A percentile compares a stretch with the other conserved stretches of the same genome.
phyloP scores from a whole-genome alignment of 2,888 invertebrate genomes.

The Sinohyriopsis cumingii region DNA sequence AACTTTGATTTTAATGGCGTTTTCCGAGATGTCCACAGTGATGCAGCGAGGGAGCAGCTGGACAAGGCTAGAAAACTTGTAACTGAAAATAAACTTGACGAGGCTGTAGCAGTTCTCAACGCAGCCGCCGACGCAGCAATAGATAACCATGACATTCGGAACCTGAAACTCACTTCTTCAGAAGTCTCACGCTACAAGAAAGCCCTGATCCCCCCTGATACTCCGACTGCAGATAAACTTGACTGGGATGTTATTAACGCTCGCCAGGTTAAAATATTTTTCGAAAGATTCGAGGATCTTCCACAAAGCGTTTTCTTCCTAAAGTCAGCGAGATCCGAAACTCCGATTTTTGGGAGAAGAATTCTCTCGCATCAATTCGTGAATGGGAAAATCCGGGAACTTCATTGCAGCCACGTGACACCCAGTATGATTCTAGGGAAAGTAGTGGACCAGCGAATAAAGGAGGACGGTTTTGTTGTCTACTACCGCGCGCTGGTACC shows the following conservation, averaged over 20 bases:
- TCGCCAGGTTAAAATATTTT: conserved; percentile 30
- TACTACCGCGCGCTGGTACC: conserved; percentile 36
- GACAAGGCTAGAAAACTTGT: conserved; percentile 34
- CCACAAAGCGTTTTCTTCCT: conserved; percentile 44
- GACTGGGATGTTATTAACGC: conserved; percentile 32
- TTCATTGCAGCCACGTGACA: conserved; percentile 47
- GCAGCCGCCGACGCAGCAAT: conserved; percentile 19
- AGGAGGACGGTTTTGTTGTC: conserved; percentile 39
- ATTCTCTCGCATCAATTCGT: conserved; percentile 47
- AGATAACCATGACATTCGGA: conserved; percentile 40
- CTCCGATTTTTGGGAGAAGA: conserved; percentile 34
- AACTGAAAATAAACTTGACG: conserved; percentile 34
- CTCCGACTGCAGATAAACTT: conserved; percentile 21
- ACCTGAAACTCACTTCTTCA: conserved; percentile 29
- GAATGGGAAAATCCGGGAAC: conserved; percentile 40
- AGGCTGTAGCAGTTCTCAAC: conserved; percentile 24
- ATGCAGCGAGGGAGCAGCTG: conserved; percentile 31
- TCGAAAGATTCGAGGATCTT: conserved; percentile 38
- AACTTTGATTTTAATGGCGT: conserved; percentile 42
- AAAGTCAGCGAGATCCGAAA: conserved; percentile 22
- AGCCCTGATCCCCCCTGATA: conserved; percentile 27
- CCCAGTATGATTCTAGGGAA: conserved; percentile 44
- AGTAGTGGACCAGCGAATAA: conserved; percentile 40
- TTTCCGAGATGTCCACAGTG: conserved; percentile 43
- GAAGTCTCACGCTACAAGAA: conserved; percentile 39